Evolutionary conservation across 2,888 invertebrate species (phyloP).

Genomic region (Hirtodrosophila cameraria): DNA sequence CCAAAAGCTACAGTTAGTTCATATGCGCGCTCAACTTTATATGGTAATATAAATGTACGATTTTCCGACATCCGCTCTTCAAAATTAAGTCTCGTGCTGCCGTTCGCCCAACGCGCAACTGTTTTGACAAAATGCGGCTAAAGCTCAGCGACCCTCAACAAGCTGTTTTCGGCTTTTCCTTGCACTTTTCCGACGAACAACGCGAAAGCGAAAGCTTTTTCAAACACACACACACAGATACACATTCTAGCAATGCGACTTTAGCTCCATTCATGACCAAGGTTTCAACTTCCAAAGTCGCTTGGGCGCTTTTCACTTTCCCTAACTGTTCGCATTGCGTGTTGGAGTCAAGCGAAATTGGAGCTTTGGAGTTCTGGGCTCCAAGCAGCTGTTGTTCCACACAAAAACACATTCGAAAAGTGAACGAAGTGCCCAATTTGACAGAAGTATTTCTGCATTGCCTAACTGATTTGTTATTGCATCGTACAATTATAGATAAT

Average conservation of each 20-base stretch:
- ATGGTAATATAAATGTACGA: conserved; percentile 6
- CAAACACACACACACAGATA: conserved; percentile 9
- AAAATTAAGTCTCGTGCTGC: conserved; percentile 43
- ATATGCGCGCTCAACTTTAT: conserved; percentile 17
- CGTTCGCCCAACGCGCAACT: conserved; percentile 67
- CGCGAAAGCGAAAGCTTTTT: conserved; percentile 35
- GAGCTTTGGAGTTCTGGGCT: conserved; percentile 31
- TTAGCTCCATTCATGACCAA: conserved; percentile 60
- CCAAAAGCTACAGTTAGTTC: background rate
- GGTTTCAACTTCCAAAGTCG: conserved; percentile 39
- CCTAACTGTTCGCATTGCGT: background rate
- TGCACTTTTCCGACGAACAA: conserved; percentile 32
- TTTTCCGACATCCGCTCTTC: conserved; percentile 39
- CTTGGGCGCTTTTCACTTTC: conserved; percentile 49
- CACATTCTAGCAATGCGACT: conserved; percentile 23
- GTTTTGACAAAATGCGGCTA: conserved; percentile 52
- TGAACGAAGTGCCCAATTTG: background rate
- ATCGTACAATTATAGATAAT: conserved; percentile 14
- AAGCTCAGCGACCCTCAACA: conserved; percentile 26
- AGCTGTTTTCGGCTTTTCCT: conserved; percentile 45
- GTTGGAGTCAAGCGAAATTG: conserved; percentile 7
- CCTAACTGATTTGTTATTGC: conserved; percentile 11
- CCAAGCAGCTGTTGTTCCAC: background rate
- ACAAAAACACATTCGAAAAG: background rate
- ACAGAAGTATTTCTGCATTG: background rate